These are phyloP conservation scores for Germaria angustata DNA, from an alignment of 2,888 invertebrate genomes.

Conservation along the genomic window DNA sequence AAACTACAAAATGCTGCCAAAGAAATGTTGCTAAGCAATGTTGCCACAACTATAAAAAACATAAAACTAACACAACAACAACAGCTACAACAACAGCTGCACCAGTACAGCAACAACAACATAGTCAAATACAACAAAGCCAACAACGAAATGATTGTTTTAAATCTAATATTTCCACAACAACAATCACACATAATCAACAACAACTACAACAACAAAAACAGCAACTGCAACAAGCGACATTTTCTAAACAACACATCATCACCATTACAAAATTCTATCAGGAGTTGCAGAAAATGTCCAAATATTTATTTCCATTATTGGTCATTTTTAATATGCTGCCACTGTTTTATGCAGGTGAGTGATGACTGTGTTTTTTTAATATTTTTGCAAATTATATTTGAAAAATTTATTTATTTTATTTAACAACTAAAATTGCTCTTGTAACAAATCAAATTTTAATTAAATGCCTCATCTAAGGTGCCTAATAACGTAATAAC, in stretches of 20 bases:
- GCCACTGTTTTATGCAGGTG: constrained; percentile 80
- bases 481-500: no score
- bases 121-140: constrained; percentile 38
- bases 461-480: no score
- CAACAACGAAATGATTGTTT: constrained; percentile 55
- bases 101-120: constrained; percentile 55
- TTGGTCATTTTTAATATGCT: constrained; percentile 80
- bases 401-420: background rate
- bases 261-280: constrained; percentile 18
- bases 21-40: constrained; percentile 65
- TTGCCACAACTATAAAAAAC: constrained; percentile 57
- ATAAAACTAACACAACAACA: constrained; percentile 58
- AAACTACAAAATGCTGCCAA: constrained; percentile 68
- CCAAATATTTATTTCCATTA: constrained; percentile 78
- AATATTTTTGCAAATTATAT: background rate
- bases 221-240: constrained; percentile 34
- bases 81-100: constrained; percentile 41
- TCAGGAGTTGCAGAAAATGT: constrained; percentile 76
- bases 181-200: constrained; percentile 1
- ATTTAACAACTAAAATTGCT: no score
- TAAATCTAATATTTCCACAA: constrained; percentile 42
- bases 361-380: constrained; percentile 72
- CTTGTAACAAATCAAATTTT: no score
- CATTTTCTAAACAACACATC: constrained; percentile 24
- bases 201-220: constrained; percentile 33